A percentile compares a stretch with the other conserved stretches of the same genome.
Conservation (phyloP, 2,113 vertebrate species). For the Panurus biarmicus region DNA sequence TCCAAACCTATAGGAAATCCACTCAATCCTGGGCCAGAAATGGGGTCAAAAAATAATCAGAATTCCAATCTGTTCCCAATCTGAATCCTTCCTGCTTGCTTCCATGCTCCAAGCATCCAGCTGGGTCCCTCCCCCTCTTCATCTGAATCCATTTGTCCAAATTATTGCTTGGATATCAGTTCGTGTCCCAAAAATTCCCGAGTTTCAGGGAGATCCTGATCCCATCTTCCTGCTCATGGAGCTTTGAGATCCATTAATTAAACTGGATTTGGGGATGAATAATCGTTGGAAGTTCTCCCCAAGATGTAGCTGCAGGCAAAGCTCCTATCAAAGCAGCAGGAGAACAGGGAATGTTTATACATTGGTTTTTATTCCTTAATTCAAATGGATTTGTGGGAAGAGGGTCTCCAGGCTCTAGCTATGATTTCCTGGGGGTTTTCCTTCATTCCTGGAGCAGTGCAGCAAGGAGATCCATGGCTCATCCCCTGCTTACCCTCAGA, state of each 20-base stretch:
- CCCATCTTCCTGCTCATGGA: accelerated
- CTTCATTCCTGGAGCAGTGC: not conserved
- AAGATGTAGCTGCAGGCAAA: not conserved
- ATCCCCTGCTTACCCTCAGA: not conserved
- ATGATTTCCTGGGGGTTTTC: not conserved
- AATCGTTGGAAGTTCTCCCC: not conserved
- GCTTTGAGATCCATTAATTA: not conserved
- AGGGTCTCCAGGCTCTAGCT: not conserved
- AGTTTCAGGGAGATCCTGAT: not conserved
- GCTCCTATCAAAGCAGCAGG: not conserved
- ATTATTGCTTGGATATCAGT: not conserved
- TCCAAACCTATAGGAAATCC: not conserved
- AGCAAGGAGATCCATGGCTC: not conserved
- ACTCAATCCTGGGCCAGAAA: not conserved
- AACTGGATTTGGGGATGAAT: not conserved
- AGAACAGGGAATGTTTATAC: not conserved
- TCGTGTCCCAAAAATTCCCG: accelerated
- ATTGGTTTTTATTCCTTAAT: not conserved
- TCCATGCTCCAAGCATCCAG: accelerated
- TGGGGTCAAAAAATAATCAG: not conserved
- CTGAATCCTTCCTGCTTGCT: not conserved
- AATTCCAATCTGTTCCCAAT: not conserved
- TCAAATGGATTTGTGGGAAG: not conserved
- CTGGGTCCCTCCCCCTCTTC: not conserved
- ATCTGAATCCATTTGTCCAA: not conserved